These are phyloP conservation scores for Hanleya hanleyi DNA, from an alignment of 2,888 invertebrate genomes.

Conservation along the genomic window DNA sequence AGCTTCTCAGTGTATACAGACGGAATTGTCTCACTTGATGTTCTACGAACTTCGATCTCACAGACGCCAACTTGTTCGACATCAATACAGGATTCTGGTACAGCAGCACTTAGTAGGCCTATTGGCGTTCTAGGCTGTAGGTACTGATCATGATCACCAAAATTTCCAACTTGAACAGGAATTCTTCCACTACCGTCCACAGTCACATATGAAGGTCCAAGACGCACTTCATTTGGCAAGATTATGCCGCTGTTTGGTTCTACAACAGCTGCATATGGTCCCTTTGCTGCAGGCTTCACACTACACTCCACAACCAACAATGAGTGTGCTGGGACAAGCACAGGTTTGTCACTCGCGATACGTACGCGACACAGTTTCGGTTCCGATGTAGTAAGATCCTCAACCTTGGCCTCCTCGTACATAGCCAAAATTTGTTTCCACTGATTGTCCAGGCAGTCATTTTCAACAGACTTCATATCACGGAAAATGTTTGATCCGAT, in stretches of 20 bases:
- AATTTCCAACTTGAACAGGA: neutral
- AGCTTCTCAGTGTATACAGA: neutral
- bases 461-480: neutral
- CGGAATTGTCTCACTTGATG: neutral
- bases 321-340: neutral
- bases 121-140: neutral
- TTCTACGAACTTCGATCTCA: neutral
- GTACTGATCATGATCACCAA: neutral
- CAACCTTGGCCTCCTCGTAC: neutral
- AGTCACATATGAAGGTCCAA: slow-evolving; percentile 5
- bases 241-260: neutral
- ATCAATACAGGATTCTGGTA: neutral
- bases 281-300: neutral
- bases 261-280: neutral
- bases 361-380: neutral
- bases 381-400: no score
- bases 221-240: neutral
- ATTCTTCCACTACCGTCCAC: neutral
- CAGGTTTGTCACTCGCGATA: neutral
- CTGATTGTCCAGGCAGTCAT: neutral
- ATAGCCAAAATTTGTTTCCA: neutral
- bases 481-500: slow-evolving; percentile 1
- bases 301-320: neutral
- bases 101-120: neutral
- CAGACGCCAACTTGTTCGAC: neutral